Evolutionary conservation across 2,888 invertebrate genomes (phyloP).

Genomic region (Hofmannophila pseudospretella): DNA sequence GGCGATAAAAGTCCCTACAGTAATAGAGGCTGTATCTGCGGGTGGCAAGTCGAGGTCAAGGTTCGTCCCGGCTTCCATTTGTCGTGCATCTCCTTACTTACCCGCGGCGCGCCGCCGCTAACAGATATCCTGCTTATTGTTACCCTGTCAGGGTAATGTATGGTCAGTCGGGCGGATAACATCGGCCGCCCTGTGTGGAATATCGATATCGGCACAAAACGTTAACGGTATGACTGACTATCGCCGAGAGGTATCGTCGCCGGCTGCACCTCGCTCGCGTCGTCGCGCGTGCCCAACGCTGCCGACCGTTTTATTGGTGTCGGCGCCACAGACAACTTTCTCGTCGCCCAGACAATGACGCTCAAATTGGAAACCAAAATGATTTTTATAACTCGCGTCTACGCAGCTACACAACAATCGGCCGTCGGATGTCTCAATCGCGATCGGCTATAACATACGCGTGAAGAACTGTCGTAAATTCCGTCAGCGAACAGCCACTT

Average conservation of each 20-base stretch:
- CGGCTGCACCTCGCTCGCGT: conserved; percentile 16
- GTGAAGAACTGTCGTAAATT: conserved; percentile 64
- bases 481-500: conserved; percentile 60
- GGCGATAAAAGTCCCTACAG: conserved; percentile 34
- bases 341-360: conserved; percentile 69
- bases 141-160: conserved; percentile 63
- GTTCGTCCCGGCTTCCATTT: conserved; percentile 57
- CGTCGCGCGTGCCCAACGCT: conserved; percentile 48
- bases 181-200: conserved; percentile 33
- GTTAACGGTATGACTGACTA: conserved; percentile 50
- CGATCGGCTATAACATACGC: conserved; percentile 47
- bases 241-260: conserved; percentile 27
- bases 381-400: conserved; percentile 60
- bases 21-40: conserved; percentile 30
- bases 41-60: conserved; percentile 35
- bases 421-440: conserved; percentile 43
- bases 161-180: conserved; percentile 49
- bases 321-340: conserved; percentile 74
- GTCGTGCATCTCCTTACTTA: conserved; percentile 37
- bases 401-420: conserved; percentile 40
- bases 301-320: conserved; percentile 67
- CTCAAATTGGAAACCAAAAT: conserved; percentile 71
- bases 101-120: conserved; percentile 40
- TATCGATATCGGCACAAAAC: conserved; percentile 30
- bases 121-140: conserved; percentile 66